Conservation (phyloP, 1,140 invertebrate species). For the Arion vulgaris region DNA sequence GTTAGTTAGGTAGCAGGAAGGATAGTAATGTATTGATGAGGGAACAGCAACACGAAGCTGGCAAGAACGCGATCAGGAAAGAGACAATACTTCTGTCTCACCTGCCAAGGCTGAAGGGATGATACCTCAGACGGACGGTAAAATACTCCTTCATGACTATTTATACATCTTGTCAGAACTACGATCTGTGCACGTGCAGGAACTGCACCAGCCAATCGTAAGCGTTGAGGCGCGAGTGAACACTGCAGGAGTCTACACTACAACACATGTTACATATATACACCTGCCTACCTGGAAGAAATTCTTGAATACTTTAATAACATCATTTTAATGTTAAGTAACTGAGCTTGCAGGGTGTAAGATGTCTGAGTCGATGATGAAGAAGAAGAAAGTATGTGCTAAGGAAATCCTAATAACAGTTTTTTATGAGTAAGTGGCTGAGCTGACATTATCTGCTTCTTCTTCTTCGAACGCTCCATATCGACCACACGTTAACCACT, state of each 20-base stretch:
- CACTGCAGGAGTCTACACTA: neutral
- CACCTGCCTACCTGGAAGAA: neutral
- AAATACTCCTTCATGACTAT: neutral
- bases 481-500: too few relatives aligned
- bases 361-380: too few relatives aligned
- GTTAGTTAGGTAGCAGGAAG: neutral
- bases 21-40: neutral
- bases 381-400: too few relatives aligned
- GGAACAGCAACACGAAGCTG: neutral
- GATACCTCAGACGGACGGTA: neutral
- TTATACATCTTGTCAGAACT: neutral
- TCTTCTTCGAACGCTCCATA: too few relatives aligned
- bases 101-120: neutral
- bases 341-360: too few relatives aligned
- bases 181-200: neutral
- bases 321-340: too few relatives aligned
- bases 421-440: too few relatives aligned
- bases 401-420: too few relatives aligned
- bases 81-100: neutral
- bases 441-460: too few relatives aligned
- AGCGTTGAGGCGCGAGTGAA: neutral
- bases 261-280: neutral
- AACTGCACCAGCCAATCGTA: neutral
- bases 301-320: too few relatives aligned
- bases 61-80: neutral